phyloP scores from a whole-genome alignment of 2,797 vertebrate species.

The Syngnathus rostellatus region DNA sequence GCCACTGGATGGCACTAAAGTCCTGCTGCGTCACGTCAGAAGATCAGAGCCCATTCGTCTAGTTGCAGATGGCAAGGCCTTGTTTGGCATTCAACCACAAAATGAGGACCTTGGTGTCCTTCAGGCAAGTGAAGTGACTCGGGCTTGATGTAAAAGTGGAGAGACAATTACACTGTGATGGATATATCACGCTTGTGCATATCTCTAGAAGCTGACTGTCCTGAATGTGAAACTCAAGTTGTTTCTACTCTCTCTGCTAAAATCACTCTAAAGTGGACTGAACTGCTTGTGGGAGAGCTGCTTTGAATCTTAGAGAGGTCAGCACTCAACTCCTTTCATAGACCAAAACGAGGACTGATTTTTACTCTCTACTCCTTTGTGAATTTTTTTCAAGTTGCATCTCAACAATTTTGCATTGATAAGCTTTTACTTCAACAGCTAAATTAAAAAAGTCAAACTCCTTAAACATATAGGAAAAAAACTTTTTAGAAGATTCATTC shows the following conservation, averaged over 20 bases:
- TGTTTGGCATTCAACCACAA: constrained; percentile 37
- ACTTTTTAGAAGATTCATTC: neutral
- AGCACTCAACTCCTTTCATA: constrained; percentile 13
- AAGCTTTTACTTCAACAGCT: neutral
- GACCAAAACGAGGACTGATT: constrained; percentile 11
- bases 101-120: constrained; percentile 44
- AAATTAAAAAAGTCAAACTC: neutral
- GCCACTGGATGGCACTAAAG: constrained; percentile 51
- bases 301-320: constrained; percentile 39
- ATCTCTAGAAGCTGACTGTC: constrained; percentile 46
- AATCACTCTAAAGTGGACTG: constrained; percentile 11
- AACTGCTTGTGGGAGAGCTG: constrained; percentile 26
- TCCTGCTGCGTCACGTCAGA: constrained; percentile 7
- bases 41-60: constrained; percentile 25
- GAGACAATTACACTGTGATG: constrained; percentile 58
- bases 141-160: constrained; percentile 46
- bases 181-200: constrained; percentile 57
- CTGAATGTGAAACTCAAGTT: constrained; percentile 52
- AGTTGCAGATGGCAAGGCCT: constrained; percentile 24
- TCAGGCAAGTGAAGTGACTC: constrained; percentile 57
- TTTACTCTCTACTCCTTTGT: neutral
- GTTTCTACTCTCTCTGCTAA: constrained; percentile 23
- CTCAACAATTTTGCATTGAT: neutral
- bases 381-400: neutral
- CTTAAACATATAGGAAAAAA: neutral